phyloP scores from a whole-genome alignment of 1,140 invertebrate species.

The Telenomus remus region DNA sequence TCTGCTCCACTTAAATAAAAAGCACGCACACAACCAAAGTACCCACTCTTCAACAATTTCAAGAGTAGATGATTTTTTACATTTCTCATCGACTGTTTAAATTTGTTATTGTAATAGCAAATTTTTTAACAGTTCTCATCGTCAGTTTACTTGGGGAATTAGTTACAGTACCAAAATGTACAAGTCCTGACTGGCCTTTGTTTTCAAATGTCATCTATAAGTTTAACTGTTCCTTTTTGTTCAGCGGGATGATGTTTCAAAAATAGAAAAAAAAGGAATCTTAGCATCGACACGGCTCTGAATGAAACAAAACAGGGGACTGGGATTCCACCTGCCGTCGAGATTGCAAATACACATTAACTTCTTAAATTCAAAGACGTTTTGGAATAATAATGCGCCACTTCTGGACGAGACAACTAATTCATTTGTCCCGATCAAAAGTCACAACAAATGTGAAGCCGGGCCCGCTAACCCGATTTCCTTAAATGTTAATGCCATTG shows the following conservation, averaged over 20 bases:
- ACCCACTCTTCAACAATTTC: too few species aligned
- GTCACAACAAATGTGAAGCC: conserved; percentile 52
- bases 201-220: conserved; percentile 7
- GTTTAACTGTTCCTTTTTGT: background rate
- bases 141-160: too few species aligned
- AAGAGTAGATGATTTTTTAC: too few species aligned
- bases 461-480: conserved; percentile 69
- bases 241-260: background rate
- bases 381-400: conserved; percentile 5
- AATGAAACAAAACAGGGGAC: background rate
- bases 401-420: conserved; percentile 23
- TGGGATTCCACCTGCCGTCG: conserved; percentile 31
- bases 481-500: conserved; percentile 70
- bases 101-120: too few species aligned
- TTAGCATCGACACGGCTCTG: too few species aligned
- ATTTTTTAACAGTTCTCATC: too few species aligned
- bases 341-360: conserved; percentile 16
- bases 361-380: conserved; percentile 4
- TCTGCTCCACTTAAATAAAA: conserved; percentile 61
- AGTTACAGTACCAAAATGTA: too few species aligned
- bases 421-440: conserved; percentile 55
- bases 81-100: conserved; percentile 9
- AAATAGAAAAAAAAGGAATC: background rate
- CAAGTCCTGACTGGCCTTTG: too few species aligned
- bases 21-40: conserved; percentile 49